These are phyloP conservation scores for Archaeoteleia sp. DNA, from an alignment of 2,888 invertebrate genomes.

Conservation along the genomic window DNA sequence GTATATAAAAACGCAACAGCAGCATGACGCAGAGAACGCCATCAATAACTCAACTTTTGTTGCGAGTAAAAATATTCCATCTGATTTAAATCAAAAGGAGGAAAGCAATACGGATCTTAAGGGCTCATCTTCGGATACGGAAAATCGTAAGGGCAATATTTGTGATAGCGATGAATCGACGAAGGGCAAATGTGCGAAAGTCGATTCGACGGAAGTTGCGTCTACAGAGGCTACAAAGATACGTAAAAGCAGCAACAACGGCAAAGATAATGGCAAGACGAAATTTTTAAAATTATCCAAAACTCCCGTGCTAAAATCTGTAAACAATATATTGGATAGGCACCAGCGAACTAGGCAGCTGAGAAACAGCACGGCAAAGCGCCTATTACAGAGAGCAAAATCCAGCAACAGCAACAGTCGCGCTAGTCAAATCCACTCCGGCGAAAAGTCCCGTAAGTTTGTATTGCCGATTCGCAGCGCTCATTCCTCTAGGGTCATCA, in stretches of 20 bases:
- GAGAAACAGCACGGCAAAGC: constrained; percentile 70
- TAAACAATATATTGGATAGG: constrained; percentile 70
- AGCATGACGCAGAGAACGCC: constrained; percentile 60
- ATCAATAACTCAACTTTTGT: constrained; percentile 22
- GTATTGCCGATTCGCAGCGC: constrained; percentile 87
- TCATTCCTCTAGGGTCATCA: constrained; percentile 90
- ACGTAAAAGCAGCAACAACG: constrained; percentile 53
- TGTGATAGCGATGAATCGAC: constrained; percentile 26
- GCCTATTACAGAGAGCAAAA: constrained; percentile 70
- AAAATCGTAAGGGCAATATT: constrained; percentile 34
- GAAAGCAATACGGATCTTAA: constrained; percentile 37
- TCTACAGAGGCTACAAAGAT: constrained; percentile 52
- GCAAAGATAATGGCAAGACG: constrained; percentile 57
- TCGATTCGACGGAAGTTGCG: constrained; percentile 35
- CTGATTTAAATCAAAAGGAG: constrained; percentile 7
- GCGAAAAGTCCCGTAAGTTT: constrained; percentile 80
- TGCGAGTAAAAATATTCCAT: not conserved
- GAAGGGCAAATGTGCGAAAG: constrained; percentile 23
- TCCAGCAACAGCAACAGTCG: constrained; percentile 59
- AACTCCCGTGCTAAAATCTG: constrained; percentile 68
- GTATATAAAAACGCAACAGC: constrained; percentile 66
- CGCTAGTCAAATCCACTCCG: constrained; percentile 59
- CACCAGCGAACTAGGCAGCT: constrained; percentile 70
- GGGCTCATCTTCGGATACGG: constrained; percentile 48
- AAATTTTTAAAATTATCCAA: constrained; percentile 62